These are phyloP conservation scores for Drosophila picticornis DNA, from an alignment of 2,888 invertebrate species.

Conservation along the genomic window DNA sequence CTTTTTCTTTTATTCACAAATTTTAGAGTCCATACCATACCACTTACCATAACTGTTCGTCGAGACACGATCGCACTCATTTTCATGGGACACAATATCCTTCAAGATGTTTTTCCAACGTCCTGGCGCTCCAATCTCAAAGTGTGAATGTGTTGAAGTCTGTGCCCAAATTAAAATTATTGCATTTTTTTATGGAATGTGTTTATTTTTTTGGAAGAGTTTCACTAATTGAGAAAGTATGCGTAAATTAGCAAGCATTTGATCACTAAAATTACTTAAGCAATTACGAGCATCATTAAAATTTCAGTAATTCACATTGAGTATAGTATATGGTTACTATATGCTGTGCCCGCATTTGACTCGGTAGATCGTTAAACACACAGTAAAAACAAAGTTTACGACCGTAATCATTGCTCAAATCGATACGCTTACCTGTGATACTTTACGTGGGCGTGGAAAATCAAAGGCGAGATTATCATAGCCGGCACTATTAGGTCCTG, in stretches of 20 bases:
- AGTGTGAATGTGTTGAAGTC: conserved; percentile 86
- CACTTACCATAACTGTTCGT: conserved; percentile 83
- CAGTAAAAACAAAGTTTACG: conserved; percentile 13
- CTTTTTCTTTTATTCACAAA: not conserved
- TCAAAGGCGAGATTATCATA: conserved; percentile 89
- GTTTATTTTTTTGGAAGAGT: not conserved
- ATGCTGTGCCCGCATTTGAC: not conserved
- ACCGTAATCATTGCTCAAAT: conserved; percentile 12
- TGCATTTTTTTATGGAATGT: not conserved
- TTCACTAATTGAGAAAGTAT: conserved; percentile 5
- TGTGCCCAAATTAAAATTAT: conserved; percentile 60
- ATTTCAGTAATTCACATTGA: conserved; percentile 36
- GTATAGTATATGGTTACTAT: not conserved
- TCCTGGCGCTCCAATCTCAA: conserved; percentile 88
- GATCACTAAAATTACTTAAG: conserved; percentile 18
- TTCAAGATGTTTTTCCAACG: conserved; percentile 90
- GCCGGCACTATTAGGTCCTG: conserved; percentile 83
- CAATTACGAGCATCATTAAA: conserved; percentile 31
- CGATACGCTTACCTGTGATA: conserved; percentile 82
- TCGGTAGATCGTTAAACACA: conserved; percentile 2
- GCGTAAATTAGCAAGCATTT: conserved; percentile 16
- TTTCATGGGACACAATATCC: conserved; percentile 85
- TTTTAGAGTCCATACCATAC: not conserved
- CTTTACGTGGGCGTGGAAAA: conserved; percentile 86
- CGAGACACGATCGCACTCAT: conserved; percentile 85